These are phyloP conservation scores for Megalurothrips usitatus DNA, from an alignment of 2,888 invertebrate genomes.

Conservation along the genomic window DNA sequence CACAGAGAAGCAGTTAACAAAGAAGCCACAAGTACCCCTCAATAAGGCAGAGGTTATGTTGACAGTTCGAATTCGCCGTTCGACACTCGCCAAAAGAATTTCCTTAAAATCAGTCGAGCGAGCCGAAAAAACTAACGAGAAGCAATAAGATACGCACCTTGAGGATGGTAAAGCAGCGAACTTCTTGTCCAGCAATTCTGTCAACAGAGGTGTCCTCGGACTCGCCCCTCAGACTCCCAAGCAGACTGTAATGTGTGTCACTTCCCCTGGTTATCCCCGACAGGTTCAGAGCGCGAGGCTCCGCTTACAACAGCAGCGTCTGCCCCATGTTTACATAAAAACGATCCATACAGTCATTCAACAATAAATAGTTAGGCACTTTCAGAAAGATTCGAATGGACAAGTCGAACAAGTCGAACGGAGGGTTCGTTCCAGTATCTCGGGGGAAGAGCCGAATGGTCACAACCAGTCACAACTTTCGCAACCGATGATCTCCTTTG, in stretches of 20 bases:
- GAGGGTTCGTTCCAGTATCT: background rate
- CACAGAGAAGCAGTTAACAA: background rate
- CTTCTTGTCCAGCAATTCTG: background rate
- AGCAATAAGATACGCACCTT: background rate
- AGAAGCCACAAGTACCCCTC: slow-evolving; percentile 1
- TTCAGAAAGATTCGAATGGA: background rate
- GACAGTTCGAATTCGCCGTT: background rate
- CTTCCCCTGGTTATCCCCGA: background rate
- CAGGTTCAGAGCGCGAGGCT: too few relatives aligned
- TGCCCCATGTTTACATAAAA: too few relatives aligned
- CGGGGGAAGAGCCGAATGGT: background rate
- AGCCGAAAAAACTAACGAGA: background rate
- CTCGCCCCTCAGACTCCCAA: background rate
- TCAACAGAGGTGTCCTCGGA: background rate
- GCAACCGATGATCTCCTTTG: too few relatives aligned
- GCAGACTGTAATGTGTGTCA: slow-evolving; percentile 11
- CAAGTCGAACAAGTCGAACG: slow-evolving; percentile 1
- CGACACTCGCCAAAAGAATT: background rate
- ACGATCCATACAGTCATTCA: background rate
- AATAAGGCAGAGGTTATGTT: background rate
- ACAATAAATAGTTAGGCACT: background rate
- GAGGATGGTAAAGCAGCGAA: background rate
- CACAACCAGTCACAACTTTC: too few relatives aligned
- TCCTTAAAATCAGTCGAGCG: background rate
- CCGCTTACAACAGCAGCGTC: too few relatives aligned